Conservation (phyloP, 2,113 vertebrate genomes). For the Amphilophus citrinellus region DNA sequence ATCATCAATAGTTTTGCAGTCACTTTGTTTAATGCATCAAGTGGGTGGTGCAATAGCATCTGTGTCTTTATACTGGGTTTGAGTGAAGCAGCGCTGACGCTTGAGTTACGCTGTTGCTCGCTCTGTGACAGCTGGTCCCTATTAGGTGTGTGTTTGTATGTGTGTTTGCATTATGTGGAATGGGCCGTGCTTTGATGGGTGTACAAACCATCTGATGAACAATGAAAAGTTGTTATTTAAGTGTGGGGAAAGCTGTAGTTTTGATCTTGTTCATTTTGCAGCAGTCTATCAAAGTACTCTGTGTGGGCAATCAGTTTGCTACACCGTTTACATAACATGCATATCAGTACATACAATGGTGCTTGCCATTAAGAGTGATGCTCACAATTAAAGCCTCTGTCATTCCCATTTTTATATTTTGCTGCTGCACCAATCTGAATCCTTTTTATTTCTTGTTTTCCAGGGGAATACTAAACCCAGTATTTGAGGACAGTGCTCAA, state of each 20-base stretch:
- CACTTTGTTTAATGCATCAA: not conserved
- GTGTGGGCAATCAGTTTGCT: constrained; percentile 17
- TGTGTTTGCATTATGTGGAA: not conserved
- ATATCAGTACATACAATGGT: not conserved
- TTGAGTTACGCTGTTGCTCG: constrained; percentile 2
- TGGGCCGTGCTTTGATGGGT: not conserved
- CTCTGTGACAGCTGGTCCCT: constrained; percentile 34
- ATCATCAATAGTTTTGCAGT: constrained; percentile 2
- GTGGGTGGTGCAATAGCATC: not conserved
- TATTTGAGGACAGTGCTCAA: not conserved
- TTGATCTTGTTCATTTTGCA: not conserved
- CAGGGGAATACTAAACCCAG: not conserved
- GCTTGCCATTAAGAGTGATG: not conserved
- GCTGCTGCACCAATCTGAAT: not conserved
- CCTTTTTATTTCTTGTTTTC: not conserved
- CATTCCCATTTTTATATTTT: not conserved
- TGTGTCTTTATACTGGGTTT: constrained; percentile 24
- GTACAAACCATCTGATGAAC: not conserved
- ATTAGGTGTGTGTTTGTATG: constrained; percentile 32
- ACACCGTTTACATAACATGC: constrained; percentile 19
- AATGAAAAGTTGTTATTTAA: constrained; percentile 10
- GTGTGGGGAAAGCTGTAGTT: not conserved
- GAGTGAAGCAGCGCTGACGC: not conserved
- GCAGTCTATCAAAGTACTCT: not conserved
- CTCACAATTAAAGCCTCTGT: not conserved